A percentile compares a stretch with the other conserved stretches of the same genome.
phyloP scores from a whole-genome alignment of 2,888 invertebrate species.

The Microctonus aethiopoides region DNA sequence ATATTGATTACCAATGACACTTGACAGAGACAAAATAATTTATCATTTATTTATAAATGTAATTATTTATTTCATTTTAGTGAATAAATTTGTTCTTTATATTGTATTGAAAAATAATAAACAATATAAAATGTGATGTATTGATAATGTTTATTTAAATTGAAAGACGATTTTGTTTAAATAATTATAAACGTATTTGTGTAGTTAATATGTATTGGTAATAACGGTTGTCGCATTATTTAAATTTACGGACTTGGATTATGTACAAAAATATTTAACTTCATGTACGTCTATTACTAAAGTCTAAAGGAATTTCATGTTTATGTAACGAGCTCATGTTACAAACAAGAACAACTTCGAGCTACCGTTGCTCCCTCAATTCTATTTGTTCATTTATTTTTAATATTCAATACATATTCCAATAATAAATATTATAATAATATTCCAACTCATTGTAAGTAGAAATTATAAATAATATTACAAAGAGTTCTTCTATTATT shows the following conservation, averaged over 20 bases:
- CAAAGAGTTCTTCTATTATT: too few species aligned
- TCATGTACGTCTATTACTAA: neutral
- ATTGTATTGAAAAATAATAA: too few species aligned
- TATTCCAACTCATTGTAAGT: too few species aligned
- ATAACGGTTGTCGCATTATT: constrained; percentile 45
- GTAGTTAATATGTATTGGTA: neutral
- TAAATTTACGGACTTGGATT: constrained; percentile 42
- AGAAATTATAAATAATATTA: too few species aligned
- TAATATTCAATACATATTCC: neutral
- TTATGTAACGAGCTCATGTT: constrained; percentile 29
- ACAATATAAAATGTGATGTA: too few species aligned
- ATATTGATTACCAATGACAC: too few species aligned
- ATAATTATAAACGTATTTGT: neutral
- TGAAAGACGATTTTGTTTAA: too few species aligned
- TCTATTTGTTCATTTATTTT: neutral
- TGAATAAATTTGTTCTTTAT: too few species aligned
- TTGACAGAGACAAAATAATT: too few species aligned
- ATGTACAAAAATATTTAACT: constrained; percentile 18
- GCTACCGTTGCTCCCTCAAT: constrained; percentile 2
- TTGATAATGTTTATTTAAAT: too few species aligned
- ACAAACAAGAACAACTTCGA: constrained; percentile 31
- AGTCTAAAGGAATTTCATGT: constrained; percentile 28
- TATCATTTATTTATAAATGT: too few species aligned
- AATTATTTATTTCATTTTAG: too few species aligned
- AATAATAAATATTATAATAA: neutral